A percentile compares a stretch with the other conserved stretches of the same genome.
phyloP scores from a whole-genome alignment of 1,140 invertebrate species.

The Kradibia gibbosae region DNA sequence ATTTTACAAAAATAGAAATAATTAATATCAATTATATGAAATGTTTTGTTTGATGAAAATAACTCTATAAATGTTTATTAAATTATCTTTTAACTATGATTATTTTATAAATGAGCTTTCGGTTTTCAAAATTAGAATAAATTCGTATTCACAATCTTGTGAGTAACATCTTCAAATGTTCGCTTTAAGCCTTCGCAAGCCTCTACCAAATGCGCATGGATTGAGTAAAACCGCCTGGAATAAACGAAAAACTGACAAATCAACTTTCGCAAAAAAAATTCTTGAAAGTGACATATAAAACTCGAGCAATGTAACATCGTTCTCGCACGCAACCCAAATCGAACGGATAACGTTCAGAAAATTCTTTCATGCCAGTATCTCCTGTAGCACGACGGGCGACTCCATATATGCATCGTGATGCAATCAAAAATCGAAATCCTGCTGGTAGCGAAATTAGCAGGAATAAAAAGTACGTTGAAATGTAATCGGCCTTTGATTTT shows the following conservation, averaged over 20 bases:
- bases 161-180: not conserved
- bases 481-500: not conserved
- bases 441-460: constrained; percentile 33
- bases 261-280: constrained; percentile 16
- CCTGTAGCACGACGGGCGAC: constrained; percentile 47
- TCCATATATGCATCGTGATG: constrained; percentile 63
- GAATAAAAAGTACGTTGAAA: constrained; percentile 30
- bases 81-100: not conserved
- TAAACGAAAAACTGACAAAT: constrained; percentile 7
- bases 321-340: constrained; percentile 1
- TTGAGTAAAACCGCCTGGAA: constrained; percentile 1
- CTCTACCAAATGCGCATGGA: not conserved
- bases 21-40: no score
- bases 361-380: constrained; percentile 54
- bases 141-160: not conserved
- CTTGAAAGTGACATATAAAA: constrained; percentile 15
- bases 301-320: constrained; percentile 1
- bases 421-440: constrained; percentile 58
- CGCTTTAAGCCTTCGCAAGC: not conserved
- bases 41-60: not conserved
- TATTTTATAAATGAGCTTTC: not conserved
- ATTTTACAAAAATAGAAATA: no score
- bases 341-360: constrained; percentile 62
- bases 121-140: not conserved
- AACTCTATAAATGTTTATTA: not conserved